These are phyloP conservation scores for Paratilapia polleni DNA, from an alignment of 2,113 vertebrate species.

Conservation along the genomic window DNA sequence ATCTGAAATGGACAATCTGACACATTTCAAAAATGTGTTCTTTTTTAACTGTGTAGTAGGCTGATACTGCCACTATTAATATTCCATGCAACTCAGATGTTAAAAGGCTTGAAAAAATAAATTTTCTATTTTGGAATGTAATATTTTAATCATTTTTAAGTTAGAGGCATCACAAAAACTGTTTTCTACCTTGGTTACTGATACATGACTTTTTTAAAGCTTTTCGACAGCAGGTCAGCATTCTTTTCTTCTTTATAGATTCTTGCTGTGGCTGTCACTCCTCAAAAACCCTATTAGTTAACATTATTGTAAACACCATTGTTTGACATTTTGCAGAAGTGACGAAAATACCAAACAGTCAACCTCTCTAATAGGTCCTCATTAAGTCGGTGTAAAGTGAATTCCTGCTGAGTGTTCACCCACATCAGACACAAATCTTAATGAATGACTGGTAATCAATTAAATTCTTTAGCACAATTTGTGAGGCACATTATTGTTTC, in stretches of 20 bases:
- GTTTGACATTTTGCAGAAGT: slow-evolving; percentile 53
- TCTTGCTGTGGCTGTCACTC: background rate
- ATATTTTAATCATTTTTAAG: background rate
- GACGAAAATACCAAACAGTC: slow-evolving; percentile 32
- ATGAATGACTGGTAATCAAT: slow-evolving; percentile 56
- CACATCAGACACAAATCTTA: slow-evolving; percentile 16
- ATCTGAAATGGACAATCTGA: slow-evolving; percentile 50
- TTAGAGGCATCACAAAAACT: background rate
- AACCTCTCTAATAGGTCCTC: slow-evolving; percentile 41
- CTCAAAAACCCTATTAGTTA: slow-evolving; percentile 21
- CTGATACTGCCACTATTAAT: slow-evolving; percentile 3
- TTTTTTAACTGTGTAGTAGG: slow-evolving; percentile 12
- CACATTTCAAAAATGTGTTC: slow-evolving; percentile 11
- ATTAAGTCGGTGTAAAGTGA: slow-evolving; percentile 23
- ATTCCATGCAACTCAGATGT: slow-evolving; percentile 1
- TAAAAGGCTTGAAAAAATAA: background rate
- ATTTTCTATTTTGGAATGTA: background rate
- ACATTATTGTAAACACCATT: slow-evolving; percentile 30
- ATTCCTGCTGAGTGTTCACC: slow-evolving; percentile 26
- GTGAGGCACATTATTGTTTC: slow-evolving; percentile 30
- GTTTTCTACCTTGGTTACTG: background rate
- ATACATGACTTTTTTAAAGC: background rate
- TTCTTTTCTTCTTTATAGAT: background rate
- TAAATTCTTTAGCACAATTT: slow-evolving; percentile 33
- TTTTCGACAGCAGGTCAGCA: background rate